These are phyloP conservation scores for Caenorhabditis becei DNA, from an alignment of 2,888 invertebrate species.

Conservation along the genomic window DNA sequence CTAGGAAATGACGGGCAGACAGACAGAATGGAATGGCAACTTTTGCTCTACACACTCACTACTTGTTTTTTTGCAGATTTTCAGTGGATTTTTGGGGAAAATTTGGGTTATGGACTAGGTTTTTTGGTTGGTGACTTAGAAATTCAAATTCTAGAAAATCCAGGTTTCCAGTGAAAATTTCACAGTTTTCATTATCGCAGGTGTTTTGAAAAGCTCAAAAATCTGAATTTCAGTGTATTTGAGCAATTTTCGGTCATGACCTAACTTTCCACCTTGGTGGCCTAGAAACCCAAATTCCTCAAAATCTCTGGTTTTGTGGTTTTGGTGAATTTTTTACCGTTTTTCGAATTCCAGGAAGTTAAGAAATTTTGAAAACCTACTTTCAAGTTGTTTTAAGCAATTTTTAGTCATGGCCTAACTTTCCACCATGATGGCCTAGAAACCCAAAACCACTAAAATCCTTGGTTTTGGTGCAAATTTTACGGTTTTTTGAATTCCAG, in stretches of 20 bases:
- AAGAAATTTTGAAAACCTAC: not conserved
- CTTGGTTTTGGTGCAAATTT: slow-evolving; percentile 1
- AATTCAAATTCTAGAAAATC: no score
- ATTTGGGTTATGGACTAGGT: no score
- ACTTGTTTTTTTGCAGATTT: not conserved
- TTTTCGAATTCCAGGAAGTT: not conserved
- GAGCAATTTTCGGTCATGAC: no score
- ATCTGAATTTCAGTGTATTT: no score
- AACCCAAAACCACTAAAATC: not conserved
- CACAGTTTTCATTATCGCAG: no score
- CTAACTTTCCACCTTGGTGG: no score
- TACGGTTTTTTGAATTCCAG: not conserved
- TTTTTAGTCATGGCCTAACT: not conserved
- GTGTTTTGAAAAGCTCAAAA: no score
- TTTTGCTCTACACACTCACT: not conserved
- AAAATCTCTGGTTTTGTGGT: not conserved
- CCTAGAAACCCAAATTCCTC: slow-evolving; percentile 1
- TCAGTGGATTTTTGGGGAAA: no score
- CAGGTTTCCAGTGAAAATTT: no score
- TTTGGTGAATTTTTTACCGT: not conserved
- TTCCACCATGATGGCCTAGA: slow-evolving; percentile 7
- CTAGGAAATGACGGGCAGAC: not conserved
- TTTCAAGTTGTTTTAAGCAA: not conserved
- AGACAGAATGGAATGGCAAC: not conserved
- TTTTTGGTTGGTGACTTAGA: no score